phyloP scores from a whole-genome alignment of 2,888 invertebrate genomes.

The Lepidocyrtinus sp. region DNA sequence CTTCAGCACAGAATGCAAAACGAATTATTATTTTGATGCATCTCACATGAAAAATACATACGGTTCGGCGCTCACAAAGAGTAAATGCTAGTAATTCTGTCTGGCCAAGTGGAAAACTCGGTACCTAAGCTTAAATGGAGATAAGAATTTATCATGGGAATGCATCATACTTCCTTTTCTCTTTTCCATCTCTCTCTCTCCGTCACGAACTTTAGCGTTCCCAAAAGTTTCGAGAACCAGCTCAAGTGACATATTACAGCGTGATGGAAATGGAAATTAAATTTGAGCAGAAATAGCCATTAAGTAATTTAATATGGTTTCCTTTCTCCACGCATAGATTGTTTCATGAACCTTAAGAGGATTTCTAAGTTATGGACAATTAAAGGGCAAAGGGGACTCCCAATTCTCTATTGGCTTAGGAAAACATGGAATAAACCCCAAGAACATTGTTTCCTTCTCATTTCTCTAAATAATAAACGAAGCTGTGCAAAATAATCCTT shows the following conservation, averaged over 20 bases:
- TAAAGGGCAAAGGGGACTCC: slow-evolving; percentile 5
- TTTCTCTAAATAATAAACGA: slow-evolving; percentile 2
- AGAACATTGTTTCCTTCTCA: not conserved
- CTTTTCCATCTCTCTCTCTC: not conserved
- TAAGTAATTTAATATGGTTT: slow-evolving; percentile 11
- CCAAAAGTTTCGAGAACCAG: not conserved
- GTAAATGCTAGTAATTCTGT: no score
- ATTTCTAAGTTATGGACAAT: not conserved
- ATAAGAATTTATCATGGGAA: not conserved
- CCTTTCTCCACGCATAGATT: slow-evolving; percentile 5
- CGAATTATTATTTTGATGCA: no score
- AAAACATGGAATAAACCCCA: not conserved
- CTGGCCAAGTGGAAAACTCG: not conserved
- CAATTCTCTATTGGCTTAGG: not conserved
- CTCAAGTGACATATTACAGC: slow-evolving; percentile 8
- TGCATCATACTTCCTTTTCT: not conserved
- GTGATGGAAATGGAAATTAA: slow-evolving; percentile 18
- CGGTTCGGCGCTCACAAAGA: no score
- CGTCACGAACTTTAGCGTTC: not conserved
- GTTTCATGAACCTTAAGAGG: not conserved
- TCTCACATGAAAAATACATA: no score
- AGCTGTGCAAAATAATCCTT: not conserved
- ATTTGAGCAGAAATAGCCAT: slow-evolving; percentile 5
- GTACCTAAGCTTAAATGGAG: not conserved
- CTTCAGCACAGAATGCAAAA: no score